A percentile compares a stretch with the other conserved stretches of the same genome.
phyloP scores from a whole-genome alignment of 2,888 invertebrate genomes.

The Macrosoma leucophasiata region DNA sequence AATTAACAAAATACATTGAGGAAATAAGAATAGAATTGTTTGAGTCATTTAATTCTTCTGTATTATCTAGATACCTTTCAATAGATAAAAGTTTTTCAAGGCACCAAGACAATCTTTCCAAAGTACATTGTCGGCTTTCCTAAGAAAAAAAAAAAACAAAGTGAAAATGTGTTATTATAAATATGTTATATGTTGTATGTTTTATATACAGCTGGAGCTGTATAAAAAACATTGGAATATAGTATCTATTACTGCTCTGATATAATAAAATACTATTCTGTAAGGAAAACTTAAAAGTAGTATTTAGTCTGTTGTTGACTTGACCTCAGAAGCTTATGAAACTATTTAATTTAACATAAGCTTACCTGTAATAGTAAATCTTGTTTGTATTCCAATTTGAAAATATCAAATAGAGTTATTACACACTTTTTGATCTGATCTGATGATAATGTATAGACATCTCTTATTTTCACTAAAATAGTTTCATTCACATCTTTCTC shows the following conservation, averaged over 20 bases:
- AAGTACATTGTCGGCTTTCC: constrained; percentile 55
- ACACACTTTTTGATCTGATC: constrained; percentile 63
- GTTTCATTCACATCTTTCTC: constrained; percentile 26
- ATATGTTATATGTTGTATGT: not conserved
- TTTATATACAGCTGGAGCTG: too few relatives aligned
- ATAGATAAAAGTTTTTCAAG: constrained; percentile 43
- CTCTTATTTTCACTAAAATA: constrained; percentile 34
- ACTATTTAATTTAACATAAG: too few relatives aligned
- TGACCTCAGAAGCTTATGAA: too few relatives aligned
- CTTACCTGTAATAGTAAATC: constrained; percentile 42
- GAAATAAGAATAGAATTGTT: constrained; percentile 41
- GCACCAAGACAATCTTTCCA: constrained; percentile 61
- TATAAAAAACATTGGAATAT: too few relatives aligned
- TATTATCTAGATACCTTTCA: constrained; percentile 35
- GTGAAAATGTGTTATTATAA: not conserved
- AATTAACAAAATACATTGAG: constrained; percentile 65
- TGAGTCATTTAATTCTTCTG: constrained; percentile 16
- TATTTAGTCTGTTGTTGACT: too few relatives aligned
- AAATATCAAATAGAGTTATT: constrained; percentile 49
- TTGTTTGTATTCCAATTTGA: constrained; percentile 47
- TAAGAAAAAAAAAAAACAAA: constrained; percentile 25
- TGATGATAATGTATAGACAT: constrained; percentile 50
- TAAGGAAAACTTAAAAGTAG: too few relatives aligned
- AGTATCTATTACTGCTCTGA: too few relatives aligned
- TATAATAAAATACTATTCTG: too few relatives aligned